Percentiles rank a stretch among this genome's conserved stretches.
These are phyloP conservation scores for Paraescarpia echinospica DNA, from an alignment of 1,140 invertebrate species.

Conservation along the genomic window DNA sequence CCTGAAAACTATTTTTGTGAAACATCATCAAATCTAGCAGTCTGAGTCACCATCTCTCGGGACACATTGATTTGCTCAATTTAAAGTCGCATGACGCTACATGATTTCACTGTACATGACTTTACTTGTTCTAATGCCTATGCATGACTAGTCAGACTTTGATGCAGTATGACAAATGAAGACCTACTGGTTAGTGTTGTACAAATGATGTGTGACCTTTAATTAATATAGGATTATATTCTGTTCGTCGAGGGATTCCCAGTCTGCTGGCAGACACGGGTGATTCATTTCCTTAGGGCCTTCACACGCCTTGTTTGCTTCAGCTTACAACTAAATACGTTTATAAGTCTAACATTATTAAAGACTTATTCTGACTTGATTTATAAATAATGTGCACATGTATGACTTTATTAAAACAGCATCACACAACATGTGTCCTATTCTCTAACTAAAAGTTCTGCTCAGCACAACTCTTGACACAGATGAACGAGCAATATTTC, in stretches of 20 bases:
- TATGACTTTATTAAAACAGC: not conserved
- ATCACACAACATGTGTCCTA: not conserved
- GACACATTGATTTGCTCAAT: not conserved
- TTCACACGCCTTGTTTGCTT: not conserved
- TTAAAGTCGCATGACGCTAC: not conserved
- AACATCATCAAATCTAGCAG: not conserved
- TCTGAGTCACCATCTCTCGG: not conserved
- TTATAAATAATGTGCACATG: not conserved
- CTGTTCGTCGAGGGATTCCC: not conserved
- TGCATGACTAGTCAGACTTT: not conserved
- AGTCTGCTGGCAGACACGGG: no score
- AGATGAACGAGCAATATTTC: not conserved
- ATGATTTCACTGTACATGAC: not conserved
- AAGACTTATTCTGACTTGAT: not conserved
- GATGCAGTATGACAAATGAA: not conserved
- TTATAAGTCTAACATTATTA: not conserved
- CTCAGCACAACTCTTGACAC: not conserved
- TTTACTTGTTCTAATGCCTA: not conserved
- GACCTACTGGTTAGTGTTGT: not conserved
- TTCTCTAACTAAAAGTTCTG: not conserved
- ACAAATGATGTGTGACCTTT: not conserved
- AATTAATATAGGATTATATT: not conserved
- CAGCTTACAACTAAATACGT: not conserved
- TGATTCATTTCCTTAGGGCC: not conserved
- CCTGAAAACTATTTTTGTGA: not conserved